phyloP scores from a whole-genome alignment of 2,888 invertebrate genomes.

The Machimus rusticus region DNA sequence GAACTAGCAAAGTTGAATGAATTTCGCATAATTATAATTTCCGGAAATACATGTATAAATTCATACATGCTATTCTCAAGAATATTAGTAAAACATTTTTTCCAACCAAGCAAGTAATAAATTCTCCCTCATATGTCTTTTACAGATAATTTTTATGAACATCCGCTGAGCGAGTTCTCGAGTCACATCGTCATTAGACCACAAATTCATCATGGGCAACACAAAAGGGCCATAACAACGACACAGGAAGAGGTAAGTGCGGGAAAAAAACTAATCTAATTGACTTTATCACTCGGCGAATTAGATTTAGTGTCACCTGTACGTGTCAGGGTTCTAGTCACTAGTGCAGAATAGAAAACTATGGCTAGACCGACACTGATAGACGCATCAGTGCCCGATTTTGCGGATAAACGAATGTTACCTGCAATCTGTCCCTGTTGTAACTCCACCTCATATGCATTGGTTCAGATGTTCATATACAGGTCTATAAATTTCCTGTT shows the following conservation, averaged over 20 bases:
- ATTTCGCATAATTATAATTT: not conserved
- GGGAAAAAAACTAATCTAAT: slow-evolving; percentile 6
- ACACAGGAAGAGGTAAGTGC: slow-evolving; percentile 74
- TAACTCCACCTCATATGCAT: not conserved
- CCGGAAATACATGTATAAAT: not conserved
- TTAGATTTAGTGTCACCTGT: not conserved
- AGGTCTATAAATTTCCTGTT: not conserved
- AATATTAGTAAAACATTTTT: not conserved
- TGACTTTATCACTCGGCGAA: not conserved
- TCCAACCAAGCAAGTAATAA: not conserved
- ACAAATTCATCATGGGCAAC: slow-evolving; percentile 75
- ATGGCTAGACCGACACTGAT: not conserved
- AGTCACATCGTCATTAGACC: slow-evolving; percentile 69
- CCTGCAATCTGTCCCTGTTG: not conserved
- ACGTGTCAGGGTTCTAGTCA: not conserved
- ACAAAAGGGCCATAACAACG: slow-evolving; percentile 74
- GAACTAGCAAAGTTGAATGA: not conserved
- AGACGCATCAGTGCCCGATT: not conserved
- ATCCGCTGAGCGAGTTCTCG: slow-evolving; percentile 60
- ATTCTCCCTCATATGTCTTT: not conserved
- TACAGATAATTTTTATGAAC: slow-evolving; percentile 43
- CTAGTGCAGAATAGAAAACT: not conserved
- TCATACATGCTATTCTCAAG: not conserved
- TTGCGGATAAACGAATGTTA: not conserved
- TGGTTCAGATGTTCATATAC: not conserved